Conservation (phyloP, 2,797 vertebrate species). For the Ctenochaetus hawaiiensis region DNA sequence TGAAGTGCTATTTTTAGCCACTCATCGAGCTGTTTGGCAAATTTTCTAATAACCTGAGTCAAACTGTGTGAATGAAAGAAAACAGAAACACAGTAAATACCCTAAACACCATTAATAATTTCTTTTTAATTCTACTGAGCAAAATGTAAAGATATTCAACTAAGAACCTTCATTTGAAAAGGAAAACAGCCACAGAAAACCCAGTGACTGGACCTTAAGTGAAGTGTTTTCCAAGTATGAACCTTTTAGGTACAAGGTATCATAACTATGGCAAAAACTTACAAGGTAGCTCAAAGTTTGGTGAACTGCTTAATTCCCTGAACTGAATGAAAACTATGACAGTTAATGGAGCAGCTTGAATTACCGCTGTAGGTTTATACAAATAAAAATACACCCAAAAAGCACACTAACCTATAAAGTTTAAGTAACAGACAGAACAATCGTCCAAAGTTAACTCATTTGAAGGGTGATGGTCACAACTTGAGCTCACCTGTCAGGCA, state of each 20-base stretch:
- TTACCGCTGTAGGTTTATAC: not conserved
- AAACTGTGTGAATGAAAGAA: slow-evolving; percentile 83
- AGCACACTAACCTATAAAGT: not conserved
- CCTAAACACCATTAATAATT: not conserved
- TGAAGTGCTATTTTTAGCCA: slow-evolving; percentile 99
- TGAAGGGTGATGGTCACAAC: not conserved
- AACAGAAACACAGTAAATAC: slow-evolving; percentile 5
- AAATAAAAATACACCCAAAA: not conserved
- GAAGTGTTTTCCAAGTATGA: not conserved
- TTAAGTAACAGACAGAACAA: not conserved
- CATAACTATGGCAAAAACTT: not conserved
- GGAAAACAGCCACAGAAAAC: not conserved
- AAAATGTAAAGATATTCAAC: not conserved
- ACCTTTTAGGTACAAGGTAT: not conserved
- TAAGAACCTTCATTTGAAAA: not conserved
- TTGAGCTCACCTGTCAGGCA: slow-evolving; percentile 94
- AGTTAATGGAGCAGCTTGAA: not conserved
- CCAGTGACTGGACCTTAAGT: not conserved
- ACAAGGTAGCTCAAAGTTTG: not conserved
- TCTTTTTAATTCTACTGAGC: too few species aligned
- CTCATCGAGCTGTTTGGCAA: slow-evolving; percentile 99
- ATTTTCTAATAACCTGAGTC: slow-evolving; percentile 99
- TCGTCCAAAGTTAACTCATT: not conserved
- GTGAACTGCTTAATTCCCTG: not conserved
- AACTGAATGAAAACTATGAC: not conserved